A percentile compares a stretch with the other conserved stretches of the same genome.
Conservation (phyloP, 1,140 invertebrate species). For the Drosophila truncata region DNA sequence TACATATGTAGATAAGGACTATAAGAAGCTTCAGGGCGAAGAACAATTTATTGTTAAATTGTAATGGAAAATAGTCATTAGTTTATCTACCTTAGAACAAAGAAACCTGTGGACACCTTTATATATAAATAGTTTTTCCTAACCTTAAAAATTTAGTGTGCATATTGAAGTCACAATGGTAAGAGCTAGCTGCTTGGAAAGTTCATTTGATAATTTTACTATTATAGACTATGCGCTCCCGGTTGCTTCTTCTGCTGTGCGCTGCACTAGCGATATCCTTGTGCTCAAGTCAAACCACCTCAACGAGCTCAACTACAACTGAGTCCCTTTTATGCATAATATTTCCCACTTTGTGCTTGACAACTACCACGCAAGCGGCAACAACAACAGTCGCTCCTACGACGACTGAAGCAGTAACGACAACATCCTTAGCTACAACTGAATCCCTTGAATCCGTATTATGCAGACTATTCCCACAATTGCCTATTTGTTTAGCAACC, state of each 20-base stretch:
- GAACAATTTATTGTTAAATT: not conserved
- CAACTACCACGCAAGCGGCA: not conserved
- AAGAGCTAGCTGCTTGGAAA: not conserved
- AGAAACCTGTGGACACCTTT: not conserved
- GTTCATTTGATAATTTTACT: not conserved
- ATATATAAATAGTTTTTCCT: conserved; percentile 19
- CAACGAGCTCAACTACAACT: not conserved
- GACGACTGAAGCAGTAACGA: not conserved
- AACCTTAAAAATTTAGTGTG: not conserved
- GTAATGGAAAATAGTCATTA: conserved; percentile 2
- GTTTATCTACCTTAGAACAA: conserved; percentile 9
- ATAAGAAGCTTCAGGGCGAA: not conserved
- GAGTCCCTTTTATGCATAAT: not conserved
- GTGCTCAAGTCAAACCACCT: not conserved
- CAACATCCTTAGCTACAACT: conserved; percentile 2
- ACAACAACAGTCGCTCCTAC: not conserved
- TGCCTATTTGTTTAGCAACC: not conserved
- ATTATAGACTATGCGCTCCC: not conserved
- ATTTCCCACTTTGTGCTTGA: not conserved
- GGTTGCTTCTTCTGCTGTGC: not conserved
- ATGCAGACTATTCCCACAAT: conserved; percentile 1
- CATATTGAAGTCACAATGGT: conserved; percentile 9
- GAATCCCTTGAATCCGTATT: not conserved
- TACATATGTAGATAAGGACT: not conserved
- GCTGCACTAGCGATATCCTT: not conserved